Evolutionary conservation across 2,113 vertebrate species (phyloP), one percentile per base, ranked within the genome.

Genomic region (Aptenodytes patagonicus): DNA sequence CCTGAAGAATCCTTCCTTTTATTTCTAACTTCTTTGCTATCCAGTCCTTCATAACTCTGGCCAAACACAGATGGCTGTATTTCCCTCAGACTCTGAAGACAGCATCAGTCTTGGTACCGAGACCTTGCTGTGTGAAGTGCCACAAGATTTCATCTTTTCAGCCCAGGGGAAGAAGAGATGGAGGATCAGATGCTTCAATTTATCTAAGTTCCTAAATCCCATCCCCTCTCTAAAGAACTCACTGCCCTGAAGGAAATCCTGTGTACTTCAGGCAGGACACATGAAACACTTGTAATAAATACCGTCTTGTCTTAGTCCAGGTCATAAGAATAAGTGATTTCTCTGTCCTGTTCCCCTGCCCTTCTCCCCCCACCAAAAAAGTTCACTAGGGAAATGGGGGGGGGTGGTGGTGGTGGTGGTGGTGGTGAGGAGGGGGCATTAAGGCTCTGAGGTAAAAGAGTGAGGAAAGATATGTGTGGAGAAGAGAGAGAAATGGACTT

Each of bases 1-100:
- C 81, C 61, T 57, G 57, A 92, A 86, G 77, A 92, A 83, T 60
- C 49, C 17, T 90, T 90, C 51, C 20, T 94, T 97, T 95, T 87
- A 80, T 91, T 97, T 92, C 54, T 64, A 70, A 62, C 31, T 66
- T 93, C 62, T 66, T 90, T 86, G 13, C 36, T 11, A 0, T 52
- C 40, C 83, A 92, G 22, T 17, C 16, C 81, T 71, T 96, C 44
- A 38, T 58, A 94, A 90, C 66, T 88, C 54, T 19, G 71, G 78
- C 93, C 93, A 95, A 93, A 95, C 38, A 65, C 86, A 95, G 92
- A 94, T 93, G 97, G 88, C 36, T 83, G 32, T 52, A 94, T 94
- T 96, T 96, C 93, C 79, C 65, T 85, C 88, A 71, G 76, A 64
- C 62, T 73, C 90, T 13, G n/a, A 92, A 70, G 83, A 52, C 26